phyloP scores from a whole-genome alignment of 1,140 invertebrate species.

The Chrysoperla carnea region DNA sequence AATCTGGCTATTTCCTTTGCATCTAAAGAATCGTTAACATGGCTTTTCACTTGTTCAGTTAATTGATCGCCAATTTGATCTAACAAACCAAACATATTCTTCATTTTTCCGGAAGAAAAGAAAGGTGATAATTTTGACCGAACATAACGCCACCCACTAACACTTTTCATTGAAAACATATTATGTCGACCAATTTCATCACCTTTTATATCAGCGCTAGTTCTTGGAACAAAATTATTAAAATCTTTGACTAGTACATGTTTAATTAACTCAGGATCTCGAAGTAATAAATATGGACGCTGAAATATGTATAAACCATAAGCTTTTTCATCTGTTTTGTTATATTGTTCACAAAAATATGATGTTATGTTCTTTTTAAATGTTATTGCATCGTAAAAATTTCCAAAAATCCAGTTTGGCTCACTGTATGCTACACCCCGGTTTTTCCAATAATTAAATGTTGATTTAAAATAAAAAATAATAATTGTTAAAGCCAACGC shows the following conservation, averaged over 20 bases:
- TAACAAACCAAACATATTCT: conserved; percentile 22
- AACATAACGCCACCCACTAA: conserved; percentile 19
- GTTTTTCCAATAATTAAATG: conserved; percentile 25
- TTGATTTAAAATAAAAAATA: conserved; percentile 10
- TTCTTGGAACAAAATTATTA: conserved; percentile 32
- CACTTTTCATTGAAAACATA: conserved; percentile 14
- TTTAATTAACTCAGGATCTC: conserved; percentile 34
- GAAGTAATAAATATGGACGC: conserved; percentile 16
- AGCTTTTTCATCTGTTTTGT: conserved; percentile 9
- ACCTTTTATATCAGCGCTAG: conserved; percentile 24
- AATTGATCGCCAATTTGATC: conserved; percentile 14
- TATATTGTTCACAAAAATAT: conserved; percentile 13
- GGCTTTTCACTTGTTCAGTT: neutral
- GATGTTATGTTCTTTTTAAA: conserved; percentile 9
- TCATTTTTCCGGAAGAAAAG: conserved; percentile 23
- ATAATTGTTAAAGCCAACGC: neutral
- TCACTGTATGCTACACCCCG: conserved; percentile 17
- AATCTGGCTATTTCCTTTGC: conserved; percentile 27
- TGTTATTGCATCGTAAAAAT: conserved; percentile 8
- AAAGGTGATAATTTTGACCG: conserved; percentile 19
- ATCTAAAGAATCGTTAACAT: conserved; percentile 13
- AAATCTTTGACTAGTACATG: conserved; percentile 33
- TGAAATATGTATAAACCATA: conserved; percentile 19
- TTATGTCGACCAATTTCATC: conserved; percentile 22
- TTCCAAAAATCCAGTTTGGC: conserved; percentile 19